Percentiles rank a stretch among this genome's conserved stretches.
phyloP scores from a whole-genome alignment of 2,113 vertebrate genomes.

The Labeo rohita region DNA sequence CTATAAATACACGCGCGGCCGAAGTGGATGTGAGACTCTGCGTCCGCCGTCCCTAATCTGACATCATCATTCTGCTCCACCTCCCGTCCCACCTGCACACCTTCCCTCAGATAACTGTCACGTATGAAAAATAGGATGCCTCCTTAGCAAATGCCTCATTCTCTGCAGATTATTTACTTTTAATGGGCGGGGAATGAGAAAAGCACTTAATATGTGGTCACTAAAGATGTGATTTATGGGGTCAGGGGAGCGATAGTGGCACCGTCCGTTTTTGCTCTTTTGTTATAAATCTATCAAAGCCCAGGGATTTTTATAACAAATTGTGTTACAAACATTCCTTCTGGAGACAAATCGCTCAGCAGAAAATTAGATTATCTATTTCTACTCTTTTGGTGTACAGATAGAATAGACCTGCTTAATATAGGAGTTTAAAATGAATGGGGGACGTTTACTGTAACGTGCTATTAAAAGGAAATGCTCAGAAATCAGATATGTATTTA shows the following conservation, averaged over 20 bases:
- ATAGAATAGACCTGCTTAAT: conserved; percentile 22
- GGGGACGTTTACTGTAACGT: conserved; percentile 2
- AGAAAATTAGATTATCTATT: conserved; percentile 50
- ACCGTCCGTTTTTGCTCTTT: conserved; percentile 59
- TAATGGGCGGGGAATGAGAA: conserved; percentile 72
- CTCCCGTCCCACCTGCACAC: conserved; percentile 48
- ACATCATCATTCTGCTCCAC: conserved; percentile 60
- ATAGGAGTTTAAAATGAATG: background rate
- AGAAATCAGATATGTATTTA: conserved; percentile 24
- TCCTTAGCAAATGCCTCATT: conserved; percentile 70
- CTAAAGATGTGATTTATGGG: conserved; percentile 76
- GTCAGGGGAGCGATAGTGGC: conserved; percentile 65
- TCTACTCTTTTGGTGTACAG: background rate
- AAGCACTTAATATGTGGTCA: conserved; percentile 78
- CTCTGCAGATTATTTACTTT: conserved; percentile 78
- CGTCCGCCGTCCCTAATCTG: conserved; percentile 25
- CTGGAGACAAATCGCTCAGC: background rate
- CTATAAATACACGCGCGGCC: conserved; percentile 10
- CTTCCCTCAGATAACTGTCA: conserved; percentile 76
- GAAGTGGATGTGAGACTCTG: background rate
- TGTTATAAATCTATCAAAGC: conserved; percentile 70
- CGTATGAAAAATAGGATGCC: conserved; percentile 69
- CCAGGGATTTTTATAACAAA: conserved; percentile 51
- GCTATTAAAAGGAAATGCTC: conserved; percentile 2
- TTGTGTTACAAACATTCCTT: conserved; percentile 47